Evolutionary conservation across 2,113 vertebrate species (phyloP).

Genomic region (Antechinus stuartii): DNA sequence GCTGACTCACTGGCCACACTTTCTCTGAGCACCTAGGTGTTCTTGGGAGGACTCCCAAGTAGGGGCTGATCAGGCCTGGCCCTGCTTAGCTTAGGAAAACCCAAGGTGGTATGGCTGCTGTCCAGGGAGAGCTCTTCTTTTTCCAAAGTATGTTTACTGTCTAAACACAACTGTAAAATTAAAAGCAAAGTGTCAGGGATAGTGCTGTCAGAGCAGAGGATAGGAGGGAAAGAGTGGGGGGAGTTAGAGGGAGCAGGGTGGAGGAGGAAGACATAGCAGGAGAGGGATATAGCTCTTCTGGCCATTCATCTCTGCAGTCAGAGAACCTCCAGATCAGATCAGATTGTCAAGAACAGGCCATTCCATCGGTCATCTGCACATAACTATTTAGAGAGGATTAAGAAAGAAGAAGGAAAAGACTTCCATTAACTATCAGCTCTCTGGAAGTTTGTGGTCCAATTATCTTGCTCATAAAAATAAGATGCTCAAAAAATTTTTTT

Average conservation of each 20-base stretch:
- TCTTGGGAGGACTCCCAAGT: conserved; percentile 19
- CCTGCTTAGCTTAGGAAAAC: conserved; percentile 41
- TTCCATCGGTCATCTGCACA: conserved; percentile 52
- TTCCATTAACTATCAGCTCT: not conserved
- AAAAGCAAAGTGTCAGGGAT: conserved; percentile 59
- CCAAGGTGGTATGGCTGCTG: conserved; percentile 61
- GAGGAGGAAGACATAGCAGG: not conserved
- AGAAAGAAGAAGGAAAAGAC: conserved; percentile 32
- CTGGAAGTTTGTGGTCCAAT: not conserved
- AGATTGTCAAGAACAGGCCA: conserved; percentile 45
- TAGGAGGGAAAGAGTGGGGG: conserved; percentile 2
- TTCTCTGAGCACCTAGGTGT: not conserved
- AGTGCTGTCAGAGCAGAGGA: not conserved
- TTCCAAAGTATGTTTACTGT: conserved; percentile 74
- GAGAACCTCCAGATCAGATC: conserved; percentile 56
- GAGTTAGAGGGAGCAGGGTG: not conserved
- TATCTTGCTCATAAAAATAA: conserved; percentile 50
- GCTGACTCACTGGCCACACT: not conserved
- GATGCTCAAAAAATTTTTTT: not conserved
- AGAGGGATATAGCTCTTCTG: conserved; percentile 20
- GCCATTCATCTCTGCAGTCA: not conserved
- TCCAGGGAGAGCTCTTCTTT: conserved; percentile 68
- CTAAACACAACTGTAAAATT: conserved; percentile 75
- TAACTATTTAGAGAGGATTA: conserved; percentile 32
- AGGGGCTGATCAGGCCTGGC: conserved; percentile 25